Evolutionary conservation across 2,888 invertebrate genomes (phyloP).

Genomic region (Hemistola chrysoprasaria): DNA sequence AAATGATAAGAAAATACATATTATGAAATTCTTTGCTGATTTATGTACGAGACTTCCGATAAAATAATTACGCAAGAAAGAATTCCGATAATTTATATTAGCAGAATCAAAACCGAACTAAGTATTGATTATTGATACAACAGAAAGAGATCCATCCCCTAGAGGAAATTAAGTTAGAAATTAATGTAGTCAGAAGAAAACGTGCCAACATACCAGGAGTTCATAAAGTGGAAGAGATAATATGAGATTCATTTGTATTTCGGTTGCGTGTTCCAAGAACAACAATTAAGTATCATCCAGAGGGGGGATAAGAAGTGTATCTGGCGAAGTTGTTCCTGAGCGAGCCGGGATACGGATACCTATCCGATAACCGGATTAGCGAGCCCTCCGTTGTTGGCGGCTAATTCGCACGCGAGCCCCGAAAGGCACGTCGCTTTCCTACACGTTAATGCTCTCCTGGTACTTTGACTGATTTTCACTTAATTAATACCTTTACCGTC

Average conservation of each 20-base stretch:
- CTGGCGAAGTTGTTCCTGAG: slow-evolving; percentile 53
- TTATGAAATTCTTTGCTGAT: no score
- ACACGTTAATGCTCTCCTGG: slow-evolving; percentile 53
- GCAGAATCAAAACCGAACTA: no score
- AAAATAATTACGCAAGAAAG: no score
- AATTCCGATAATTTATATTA: no score
- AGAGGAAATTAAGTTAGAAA: slow-evolving; percentile 3
- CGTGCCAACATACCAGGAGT: slow-evolving; percentile 4
- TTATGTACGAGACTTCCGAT: no score
- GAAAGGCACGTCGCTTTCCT: slow-evolving; percentile 53
- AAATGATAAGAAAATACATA: no score
- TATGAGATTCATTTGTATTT: slow-evolving; percentile 17
- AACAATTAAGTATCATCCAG: slow-evolving; percentile 46
- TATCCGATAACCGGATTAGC: slow-evolving; percentile 72
- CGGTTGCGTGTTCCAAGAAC: slow-evolving; percentile 15
- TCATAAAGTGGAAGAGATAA: slow-evolving; percentile 11
- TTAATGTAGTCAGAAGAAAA: slow-evolving; percentile 2
- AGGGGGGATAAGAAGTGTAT: slow-evolving; percentile 46
- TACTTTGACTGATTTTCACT: slow-evolving; percentile 43
- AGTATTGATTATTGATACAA: no score
- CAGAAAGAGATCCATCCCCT: no score
- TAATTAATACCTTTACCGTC: slow-evolving; percentile 27
- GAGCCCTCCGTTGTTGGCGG: slow-evolving; percentile 60
- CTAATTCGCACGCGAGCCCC: slow-evolving; percentile 72
- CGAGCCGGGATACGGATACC: slow-evolving; percentile 52